Percentiles rank a stretch among this genome's conserved stretches.
phyloP scores from a whole-genome alignment of 2,113 vertebrate species.

The Apistogramma diplotaenia region DNA sequence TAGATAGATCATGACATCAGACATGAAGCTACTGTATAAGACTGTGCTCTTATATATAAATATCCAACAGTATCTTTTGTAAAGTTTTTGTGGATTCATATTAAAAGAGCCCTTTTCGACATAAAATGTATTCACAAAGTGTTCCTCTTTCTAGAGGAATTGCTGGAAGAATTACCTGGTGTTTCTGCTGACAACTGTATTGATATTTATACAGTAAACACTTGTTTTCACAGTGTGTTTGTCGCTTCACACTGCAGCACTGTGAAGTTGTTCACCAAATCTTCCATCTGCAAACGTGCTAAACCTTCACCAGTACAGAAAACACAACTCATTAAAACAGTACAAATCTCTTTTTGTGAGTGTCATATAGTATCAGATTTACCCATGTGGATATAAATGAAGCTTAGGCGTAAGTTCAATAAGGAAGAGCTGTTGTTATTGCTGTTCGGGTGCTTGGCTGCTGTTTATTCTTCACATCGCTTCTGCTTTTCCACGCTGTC shows the following conservation, averaged over 20 bases:
- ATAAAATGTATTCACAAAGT: neutral
- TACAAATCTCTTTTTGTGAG: no score
- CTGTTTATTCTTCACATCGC: no score
- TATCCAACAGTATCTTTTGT: neutral
- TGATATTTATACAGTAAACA: neutral
- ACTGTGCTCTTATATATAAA: neutral
- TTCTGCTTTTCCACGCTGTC: no score
- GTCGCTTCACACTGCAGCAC: neutral
- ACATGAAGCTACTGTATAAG: neutral
- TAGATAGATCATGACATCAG: neutral
- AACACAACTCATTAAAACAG: no score
- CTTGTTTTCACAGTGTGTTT: neutral
- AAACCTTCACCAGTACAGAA: no score
- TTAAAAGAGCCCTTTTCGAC: neutral
- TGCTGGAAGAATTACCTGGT: neutral
- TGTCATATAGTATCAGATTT: no score
- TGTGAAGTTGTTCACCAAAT: neutral
- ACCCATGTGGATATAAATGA: no score
- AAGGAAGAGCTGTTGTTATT: no score
- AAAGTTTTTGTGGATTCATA: neutral
- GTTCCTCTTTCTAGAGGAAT: neutral
- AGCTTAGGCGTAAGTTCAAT: no score
- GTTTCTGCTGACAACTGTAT: neutral
- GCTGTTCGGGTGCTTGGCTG: no score
- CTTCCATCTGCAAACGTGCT: no score